Base-by-base conservation (phyloP, 2,797 vertebrate genomes). In the Apogon talboti region DNA sequence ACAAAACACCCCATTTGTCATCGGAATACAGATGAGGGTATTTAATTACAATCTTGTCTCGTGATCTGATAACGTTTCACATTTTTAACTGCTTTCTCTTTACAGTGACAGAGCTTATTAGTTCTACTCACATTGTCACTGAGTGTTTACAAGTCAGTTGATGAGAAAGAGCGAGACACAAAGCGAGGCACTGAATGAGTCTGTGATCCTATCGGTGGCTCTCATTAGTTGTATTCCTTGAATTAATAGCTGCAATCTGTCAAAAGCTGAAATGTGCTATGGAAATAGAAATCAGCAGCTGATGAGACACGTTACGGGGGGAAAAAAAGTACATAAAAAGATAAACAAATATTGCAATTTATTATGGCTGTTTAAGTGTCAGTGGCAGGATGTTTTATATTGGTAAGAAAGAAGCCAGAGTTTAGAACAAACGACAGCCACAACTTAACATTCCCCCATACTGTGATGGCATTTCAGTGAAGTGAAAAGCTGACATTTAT, bases 401-500 rank as follows among this genome's bases (percentile, higher is more conserved):
- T 35, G 33, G 33, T 35, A 35, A 43, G 41, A 14, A 43, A 15
- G 41, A 42, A 42, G 2, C 13, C 41, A 42, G 1, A 7, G 13
- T 6, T 42, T 42, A 42, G 41, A 15, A 42, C 6, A 13, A 44
- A 33, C 42, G 12, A 49, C 51, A 61, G 41, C 40, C 19, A 53
- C 68, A 18, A 53, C 1, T 59, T 75, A 18, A 61, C 16, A 69
- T 79, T 69, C 45, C 76, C 59, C 7, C 60, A 47, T 66, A 68
- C 21, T 58, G 57, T 16, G 28, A 49, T 86, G 87, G 55, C 79
- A 87, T 85, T 88, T 87, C 69, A 74, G 4, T 74, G 24, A 76
- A 81, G 70, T 63, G 71, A 64, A 84, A 78, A 68, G n/a, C 71
- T 80, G 74, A 82, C 71, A 78, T 83, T 76, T 77, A 59, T 30